A percentile compares a stretch with the other conserved stretches of the same genome.
These are phyloP conservation scores for Standfussiana lucernea DNA, from an alignment of 2,888 invertebrate species.

Conservation along the genomic window DNA sequence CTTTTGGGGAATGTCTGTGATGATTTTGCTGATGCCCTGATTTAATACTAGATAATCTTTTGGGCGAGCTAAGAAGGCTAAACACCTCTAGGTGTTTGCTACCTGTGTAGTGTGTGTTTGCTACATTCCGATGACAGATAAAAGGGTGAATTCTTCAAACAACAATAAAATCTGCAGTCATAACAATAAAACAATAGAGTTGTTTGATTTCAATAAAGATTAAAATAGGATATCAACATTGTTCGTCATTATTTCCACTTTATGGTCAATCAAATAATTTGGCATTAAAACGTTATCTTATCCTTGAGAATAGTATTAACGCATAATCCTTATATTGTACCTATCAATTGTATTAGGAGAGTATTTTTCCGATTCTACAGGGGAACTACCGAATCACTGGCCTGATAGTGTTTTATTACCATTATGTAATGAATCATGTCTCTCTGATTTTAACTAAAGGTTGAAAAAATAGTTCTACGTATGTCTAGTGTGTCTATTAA, in stretches of 20 bases:
- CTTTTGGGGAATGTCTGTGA: background rate
- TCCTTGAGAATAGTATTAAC: constrained; percentile 28
- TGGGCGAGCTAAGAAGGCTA: constrained; percentile 1
- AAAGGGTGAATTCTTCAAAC: constrained; percentile 5
- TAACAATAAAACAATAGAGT: constrained; percentile 44
- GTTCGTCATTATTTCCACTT: constrained; percentile 2
- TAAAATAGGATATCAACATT: constrained; percentile 28
- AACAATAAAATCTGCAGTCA: constrained; percentile 9
- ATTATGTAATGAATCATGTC: background rate
- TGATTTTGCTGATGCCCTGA: background rate
- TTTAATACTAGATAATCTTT: constrained; percentile 8
- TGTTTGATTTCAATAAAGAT: constrained; percentile 43
- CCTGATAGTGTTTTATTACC: background rate
- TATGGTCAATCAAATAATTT: constrained; percentile 21
- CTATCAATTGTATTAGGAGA: background rate
- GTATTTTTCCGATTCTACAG: constrained; percentile 4
- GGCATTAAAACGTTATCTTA: constrained; percentile 38
- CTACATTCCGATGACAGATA: constrained; percentile 4
- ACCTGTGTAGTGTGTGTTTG: no score
- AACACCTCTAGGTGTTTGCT: constrained; percentile 18
- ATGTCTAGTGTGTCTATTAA: no score
- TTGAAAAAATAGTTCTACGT: no score
- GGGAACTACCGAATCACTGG: constrained; percentile 25
- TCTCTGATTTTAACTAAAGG: no score
- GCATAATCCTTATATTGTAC: constrained; percentile 18